Evolutionary conservation across 2,797 vertebrate species (phyloP), one percentile per base, ranked within the genome.

Genomic region (Gymnothorax reevesii): DNA sequence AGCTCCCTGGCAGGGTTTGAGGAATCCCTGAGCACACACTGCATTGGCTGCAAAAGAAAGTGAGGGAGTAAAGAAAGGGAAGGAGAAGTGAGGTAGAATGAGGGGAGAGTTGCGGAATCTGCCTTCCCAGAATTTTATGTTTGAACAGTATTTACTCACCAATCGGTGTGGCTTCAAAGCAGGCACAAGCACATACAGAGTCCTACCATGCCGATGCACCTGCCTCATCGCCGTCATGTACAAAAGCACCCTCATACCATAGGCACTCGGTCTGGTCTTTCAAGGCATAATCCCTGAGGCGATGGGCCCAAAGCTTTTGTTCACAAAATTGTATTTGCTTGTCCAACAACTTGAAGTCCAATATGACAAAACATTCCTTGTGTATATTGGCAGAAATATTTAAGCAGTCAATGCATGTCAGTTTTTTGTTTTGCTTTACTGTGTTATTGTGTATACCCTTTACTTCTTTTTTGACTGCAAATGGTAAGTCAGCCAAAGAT

Each of bases 21-120:
- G 92, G 93, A 95, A 93, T 94, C 91, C 92, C 87, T 89, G 86
- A 90, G 90, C 89, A 92, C 91, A 93, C 90, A 90, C 86, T 87
- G 54, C 75, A 3, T 49, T 90, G 88, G 88, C 88, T 87, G 33
- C 25, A 17, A 22, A 64, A 22, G 75, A 79, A 79, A 75, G 33
- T 42, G 33, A 75, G 7, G 73, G 13, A 73, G 7, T 60, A 15
- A 57, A 22, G 64, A 62, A 13, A 57, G 52, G 12, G 57, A 49
- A 52, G 84, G 64, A 71, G 20, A 71, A 13, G 52, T 55, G 22
- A 52, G 12, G 84, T 10, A 22, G 55, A 80, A 88, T 88, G 88
- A 87, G 42, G 86, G 92, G 33, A 59, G 4, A 20, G 27, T 62
- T 77, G 84, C 57, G 12, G 69, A 27, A 73, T 42, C 12, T 73